Evolutionary conservation across 2,888 invertebrate genomes (phyloP).

Genomic region (Notodonta ziczac): DNA sequence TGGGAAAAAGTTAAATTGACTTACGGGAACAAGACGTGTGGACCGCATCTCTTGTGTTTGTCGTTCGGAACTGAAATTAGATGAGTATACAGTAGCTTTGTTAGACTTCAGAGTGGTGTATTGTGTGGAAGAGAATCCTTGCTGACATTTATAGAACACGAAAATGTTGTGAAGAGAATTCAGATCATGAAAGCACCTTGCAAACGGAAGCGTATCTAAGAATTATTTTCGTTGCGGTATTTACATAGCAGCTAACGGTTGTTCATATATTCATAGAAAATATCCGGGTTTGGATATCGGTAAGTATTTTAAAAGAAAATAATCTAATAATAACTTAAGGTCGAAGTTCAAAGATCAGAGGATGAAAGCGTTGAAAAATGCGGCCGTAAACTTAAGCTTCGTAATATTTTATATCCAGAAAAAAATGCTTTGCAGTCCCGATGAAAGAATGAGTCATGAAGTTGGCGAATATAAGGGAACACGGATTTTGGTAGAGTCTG

Average conservation of each 20-base stretch:
- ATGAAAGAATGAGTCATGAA: background rate
- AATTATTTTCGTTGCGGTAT: too few species aligned
- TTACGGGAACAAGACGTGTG: background rate
- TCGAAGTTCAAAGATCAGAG: constrained; percentile 3
- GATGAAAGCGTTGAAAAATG: background rate
- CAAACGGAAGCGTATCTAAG: too few species aligned
- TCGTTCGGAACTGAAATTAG: background rate
- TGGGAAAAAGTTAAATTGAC: constrained; percentile 1
- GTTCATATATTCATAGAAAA: background rate
- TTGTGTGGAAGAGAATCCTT: background rate
- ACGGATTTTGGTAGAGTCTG: background rate
- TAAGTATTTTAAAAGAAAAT: background rate
- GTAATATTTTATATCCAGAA: background rate
- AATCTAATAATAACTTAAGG: background rate
- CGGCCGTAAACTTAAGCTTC: background rate
- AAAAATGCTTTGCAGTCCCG: background rate
- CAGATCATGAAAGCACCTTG: too few species aligned
- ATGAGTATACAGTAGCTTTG: background rate
- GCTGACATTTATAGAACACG: too few species aligned
- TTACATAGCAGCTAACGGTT: background rate
- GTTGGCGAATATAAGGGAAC: background rate
- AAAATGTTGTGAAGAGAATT: too few species aligned
- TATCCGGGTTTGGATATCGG: background rate
- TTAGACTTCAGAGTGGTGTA: background rate
- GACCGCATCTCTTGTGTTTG: background rate